These are phyloP conservation scores for Hypercompe scribonia DNA, from an alignment of 2,888 invertebrate genomes.

Conservation along the genomic window DNA sequence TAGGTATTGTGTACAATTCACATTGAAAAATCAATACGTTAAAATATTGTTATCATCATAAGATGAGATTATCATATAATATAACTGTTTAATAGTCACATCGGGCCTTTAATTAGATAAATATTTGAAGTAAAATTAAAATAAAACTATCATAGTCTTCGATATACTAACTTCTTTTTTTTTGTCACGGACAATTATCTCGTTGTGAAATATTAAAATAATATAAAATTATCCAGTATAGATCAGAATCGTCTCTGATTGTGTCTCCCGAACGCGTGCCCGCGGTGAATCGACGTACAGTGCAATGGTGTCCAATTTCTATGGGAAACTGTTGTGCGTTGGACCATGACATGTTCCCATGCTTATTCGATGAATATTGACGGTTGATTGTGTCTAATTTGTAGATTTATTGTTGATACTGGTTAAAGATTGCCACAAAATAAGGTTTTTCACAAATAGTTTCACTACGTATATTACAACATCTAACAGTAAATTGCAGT, in stretches of 20 bases:
- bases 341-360: constrained; percentile 56
- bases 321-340: constrained; percentile 74
- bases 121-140: not conserved
- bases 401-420: constrained; percentile 2
- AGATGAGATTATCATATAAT: not conserved
- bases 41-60: not conserved
- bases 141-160: not conserved
- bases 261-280: constrained; percentile 60
- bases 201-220: constrained; percentile 1
- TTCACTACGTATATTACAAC: too few species aligned
- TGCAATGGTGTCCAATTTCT: constrained; percentile 72
- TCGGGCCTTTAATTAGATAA: not conserved
- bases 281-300: constrained; percentile 53
- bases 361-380: constrained; percentile 45
- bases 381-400: constrained; percentile 27
- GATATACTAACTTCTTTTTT: not conserved
- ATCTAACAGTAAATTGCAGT: too few species aligned
- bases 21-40: not conserved
- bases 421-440: constrained; percentile 1
- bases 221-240: constrained; percentile 28
- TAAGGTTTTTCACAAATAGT: not conserved
- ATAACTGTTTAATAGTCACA: not conserved
- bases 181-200: not conserved
- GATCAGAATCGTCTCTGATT: constrained; percentile 54
- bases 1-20: too few species aligned